phyloP scores from a whole-genome alignment of 2,113 vertebrate genomes.

The Syrrhaptes paradoxus region DNA sequence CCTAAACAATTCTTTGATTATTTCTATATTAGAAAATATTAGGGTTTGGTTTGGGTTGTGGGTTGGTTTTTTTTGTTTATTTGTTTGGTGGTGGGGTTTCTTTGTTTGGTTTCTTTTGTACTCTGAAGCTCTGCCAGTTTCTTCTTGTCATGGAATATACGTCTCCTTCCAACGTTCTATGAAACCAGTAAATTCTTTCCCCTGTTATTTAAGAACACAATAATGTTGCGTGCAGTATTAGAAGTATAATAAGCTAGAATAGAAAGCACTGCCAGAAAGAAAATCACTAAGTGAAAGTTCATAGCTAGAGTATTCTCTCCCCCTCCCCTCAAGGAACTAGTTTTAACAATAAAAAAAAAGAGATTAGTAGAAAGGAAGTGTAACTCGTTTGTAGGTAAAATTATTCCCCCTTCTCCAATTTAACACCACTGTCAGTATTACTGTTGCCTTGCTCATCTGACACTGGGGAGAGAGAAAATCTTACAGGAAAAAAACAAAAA shows the following conservation, averaged over 20 bases:
- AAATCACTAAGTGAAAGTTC: not conserved
- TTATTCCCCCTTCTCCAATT: not conserved
- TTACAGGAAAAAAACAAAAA: not conserved
- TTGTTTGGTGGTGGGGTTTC: no score
- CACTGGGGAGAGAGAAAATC: not conserved
- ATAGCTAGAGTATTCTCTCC: not conserved
- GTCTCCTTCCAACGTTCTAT: not conserved
- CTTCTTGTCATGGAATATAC: not conserved
- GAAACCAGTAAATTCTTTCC: not conserved
- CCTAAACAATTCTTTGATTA: not conserved
- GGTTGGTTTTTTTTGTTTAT: not conserved
- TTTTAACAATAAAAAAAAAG: constrained; percentile 31
- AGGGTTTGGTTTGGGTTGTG: not conserved
- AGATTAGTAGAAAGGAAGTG: constrained; percentile 3
- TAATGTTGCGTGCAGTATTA: not conserved
- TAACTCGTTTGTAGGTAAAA: constrained; percentile 30
- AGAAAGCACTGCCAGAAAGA: constrained; percentile 23
- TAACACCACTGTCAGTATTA: not conserved
- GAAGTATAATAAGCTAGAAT: not conserved
- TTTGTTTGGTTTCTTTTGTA: not conserved
- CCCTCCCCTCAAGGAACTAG: not conserved
- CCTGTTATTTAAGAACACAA: constrained; percentile 17
- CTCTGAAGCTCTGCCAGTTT: not conserved
- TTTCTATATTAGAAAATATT: not conserved
- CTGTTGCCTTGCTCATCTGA: not conserved